Base-by-base conservation (phyloP, 1,140 invertebrate genomes). In the Sminthurides bifidus region DNA sequence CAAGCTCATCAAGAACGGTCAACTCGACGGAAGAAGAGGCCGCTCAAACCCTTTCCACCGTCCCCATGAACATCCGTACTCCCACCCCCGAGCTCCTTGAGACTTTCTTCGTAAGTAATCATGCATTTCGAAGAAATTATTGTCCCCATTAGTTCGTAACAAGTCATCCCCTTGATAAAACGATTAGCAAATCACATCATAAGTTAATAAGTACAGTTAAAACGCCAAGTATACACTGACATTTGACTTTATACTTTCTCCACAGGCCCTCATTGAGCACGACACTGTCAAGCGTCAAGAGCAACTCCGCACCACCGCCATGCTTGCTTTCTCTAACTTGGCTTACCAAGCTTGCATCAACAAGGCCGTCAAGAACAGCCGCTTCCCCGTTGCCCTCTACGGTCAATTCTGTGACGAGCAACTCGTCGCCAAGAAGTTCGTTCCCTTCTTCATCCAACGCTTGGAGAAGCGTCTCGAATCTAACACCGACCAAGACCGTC, bases 301-400 rank as follows among this genome's bases (percentile, higher is more conserved):
- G 19, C 62, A 65, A 53, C 23, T 62, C 40, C 58, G 59, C 27
- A 56, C 56, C 30, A 65, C 62, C 35, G 58, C 55, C n/a, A 44
- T 59, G 23, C 56, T 67, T 15, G 31, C 65, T 37, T 54, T 64
- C 41, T 38, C 54, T 14, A 57, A 41, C 31, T 24, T 67, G 15
- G 30, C 64, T 26, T 35, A 65, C 58, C 45, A 66, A 55, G 63
- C 66, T 38, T 67, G 66, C 37, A 41, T 65, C 41, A 65, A 65
- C 52, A 55, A 55, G 10, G 40, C 43, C 1, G 56, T 56, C 41
- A 61, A 59, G 30, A 45, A 54, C 40, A 58, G 49, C 48, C 54
- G 60, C 45, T 67, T 52, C 60, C 63, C 65, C 24, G 58, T 63
- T 37, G 46, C 59, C 24, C 26, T 58, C 10, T 66, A 65, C 54